Conservation (phyloP, 1,140 invertebrate species). For the Gonatopus flavifemur region DNA sequence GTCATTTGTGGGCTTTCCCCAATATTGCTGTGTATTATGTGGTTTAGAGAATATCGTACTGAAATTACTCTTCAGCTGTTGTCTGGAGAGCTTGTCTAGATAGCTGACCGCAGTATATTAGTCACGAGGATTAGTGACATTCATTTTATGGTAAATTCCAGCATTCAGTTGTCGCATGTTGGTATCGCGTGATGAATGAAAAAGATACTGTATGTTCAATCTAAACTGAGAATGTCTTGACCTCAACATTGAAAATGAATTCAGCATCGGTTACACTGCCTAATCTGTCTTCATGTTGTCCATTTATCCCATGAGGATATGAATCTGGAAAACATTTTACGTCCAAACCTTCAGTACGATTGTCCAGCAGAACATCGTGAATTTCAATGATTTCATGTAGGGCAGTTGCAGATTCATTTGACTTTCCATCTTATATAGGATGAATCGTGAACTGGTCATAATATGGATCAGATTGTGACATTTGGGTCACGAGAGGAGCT, state of each 20-base stretch:
- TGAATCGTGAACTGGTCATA: constrained; percentile 39
- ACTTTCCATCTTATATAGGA: constrained; percentile 34
- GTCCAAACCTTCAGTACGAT: constrained; percentile 26
- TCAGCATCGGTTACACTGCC: constrained; percentile 26
- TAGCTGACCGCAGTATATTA: constrained; percentile 30
- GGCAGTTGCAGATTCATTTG: constrained; percentile 25
- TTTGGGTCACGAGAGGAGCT: constrained; percentile 25
- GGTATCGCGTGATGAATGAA: no score
- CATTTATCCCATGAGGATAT: constrained; percentile 32
- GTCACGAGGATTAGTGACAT: constrained; percentile 29
- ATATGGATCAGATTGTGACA: constrained; percentile 19
- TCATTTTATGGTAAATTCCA: constrained; percentile 42
- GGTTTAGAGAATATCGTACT: no score
- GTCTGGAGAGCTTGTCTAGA: constrained; percentile 26
- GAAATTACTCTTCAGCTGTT: constrained; percentile 20
- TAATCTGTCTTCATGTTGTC: constrained; percentile 24
- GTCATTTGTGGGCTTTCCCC: no score
- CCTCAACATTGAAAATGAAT: constrained; percentile 29
- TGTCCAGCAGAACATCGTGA: constrained; percentile 28
- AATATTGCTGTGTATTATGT: no score
- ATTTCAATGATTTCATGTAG: constrained; percentile 40
- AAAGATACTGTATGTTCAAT: no score
- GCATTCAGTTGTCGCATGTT: no score
- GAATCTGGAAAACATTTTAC: constrained; percentile 39
- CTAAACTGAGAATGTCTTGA: constrained; percentile 32